A percentile compares a stretch with the other conserved stretches of the same genome.
Conservation (phyloP, 2,113 vertebrate species). For the Rattus rattus region DNA sequence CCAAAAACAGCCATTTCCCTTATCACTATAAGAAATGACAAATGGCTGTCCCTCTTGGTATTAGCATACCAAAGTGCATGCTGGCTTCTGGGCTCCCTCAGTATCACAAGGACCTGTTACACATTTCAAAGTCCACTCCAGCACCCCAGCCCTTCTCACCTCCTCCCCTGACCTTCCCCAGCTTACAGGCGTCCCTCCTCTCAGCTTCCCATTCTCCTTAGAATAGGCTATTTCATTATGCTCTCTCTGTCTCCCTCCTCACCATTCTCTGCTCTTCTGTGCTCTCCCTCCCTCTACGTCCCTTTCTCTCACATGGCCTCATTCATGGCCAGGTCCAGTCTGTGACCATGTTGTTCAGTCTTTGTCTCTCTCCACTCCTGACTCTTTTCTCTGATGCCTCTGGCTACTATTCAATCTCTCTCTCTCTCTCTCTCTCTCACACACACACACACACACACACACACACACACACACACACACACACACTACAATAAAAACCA, state of each 20-base stretch:
- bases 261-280: not conserved
- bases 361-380: not conserved
- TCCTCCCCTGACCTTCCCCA: not conserved
- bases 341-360: not conserved
- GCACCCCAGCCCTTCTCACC: not conserved
- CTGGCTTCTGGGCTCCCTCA: not conserved
- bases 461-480: too few species aligned
- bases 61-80: too few species aligned
- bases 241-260: not conserved
- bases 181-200: not conserved
- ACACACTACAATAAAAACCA: not conserved
- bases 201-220: not conserved
- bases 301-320: not conserved
- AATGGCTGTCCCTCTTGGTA: not conserved
- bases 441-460: not conserved
- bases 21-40: not conserved
- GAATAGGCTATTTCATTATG: not conserved
- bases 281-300: not conserved
- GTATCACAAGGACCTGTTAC: too few species aligned
- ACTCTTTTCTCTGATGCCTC: not conserved
- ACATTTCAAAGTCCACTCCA: not conserved
- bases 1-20: not conserved
- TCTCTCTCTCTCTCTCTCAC: not conserved
- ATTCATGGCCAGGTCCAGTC: not conserved
- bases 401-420: not conserved